phyloP scores from a whole-genome alignment of 2,113 vertebrate genomes.

The Amphilophus citrinellus region DNA sequence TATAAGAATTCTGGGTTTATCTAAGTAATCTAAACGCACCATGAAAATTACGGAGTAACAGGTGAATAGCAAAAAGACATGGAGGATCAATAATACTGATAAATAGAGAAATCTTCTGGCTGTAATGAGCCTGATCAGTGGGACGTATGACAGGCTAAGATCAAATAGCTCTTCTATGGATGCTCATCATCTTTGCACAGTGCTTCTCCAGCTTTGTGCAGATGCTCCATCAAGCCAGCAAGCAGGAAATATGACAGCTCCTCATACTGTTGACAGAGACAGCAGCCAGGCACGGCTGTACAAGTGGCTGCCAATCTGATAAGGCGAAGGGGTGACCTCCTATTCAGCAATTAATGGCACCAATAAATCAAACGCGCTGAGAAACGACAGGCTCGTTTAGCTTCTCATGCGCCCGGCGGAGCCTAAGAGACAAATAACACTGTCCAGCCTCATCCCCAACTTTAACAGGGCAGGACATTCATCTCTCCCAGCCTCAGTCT shows the following conservation, averaged over 20 bases:
- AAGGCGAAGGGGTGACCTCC: conserved; percentile 25
- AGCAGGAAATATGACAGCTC: conserved; percentile 18
- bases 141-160: background rate
- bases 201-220: background rate
- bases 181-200: background rate
- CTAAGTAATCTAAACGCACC: background rate
- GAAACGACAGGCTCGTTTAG: conserved; percentile 43
- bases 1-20: background rate
- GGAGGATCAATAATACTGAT: background rate
- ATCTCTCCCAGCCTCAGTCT: conserved; percentile 37
- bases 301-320: conserved; percentile 42
- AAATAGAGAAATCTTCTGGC: background rate
- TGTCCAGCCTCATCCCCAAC: conserved; percentile 43
- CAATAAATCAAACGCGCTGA: conserved; percentile 61
- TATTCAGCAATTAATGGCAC: conserved; percentile 53
- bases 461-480: conserved; percentile 53
- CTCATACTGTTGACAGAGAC: conserved; percentile 9
- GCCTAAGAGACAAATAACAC: conserved; percentile 60
- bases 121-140: background rate
- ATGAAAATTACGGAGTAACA: background rate
- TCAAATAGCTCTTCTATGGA: background rate
- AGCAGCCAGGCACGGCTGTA: conserved; percentile 7
- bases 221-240: conserved; percentile 7
- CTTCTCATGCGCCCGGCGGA: conserved; percentile 33
- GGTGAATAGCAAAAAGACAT: background rate